phyloP scores from a whole-genome alignment of 2,113 vertebrate genomes.

The Saccopteryx bilineata region DNA sequence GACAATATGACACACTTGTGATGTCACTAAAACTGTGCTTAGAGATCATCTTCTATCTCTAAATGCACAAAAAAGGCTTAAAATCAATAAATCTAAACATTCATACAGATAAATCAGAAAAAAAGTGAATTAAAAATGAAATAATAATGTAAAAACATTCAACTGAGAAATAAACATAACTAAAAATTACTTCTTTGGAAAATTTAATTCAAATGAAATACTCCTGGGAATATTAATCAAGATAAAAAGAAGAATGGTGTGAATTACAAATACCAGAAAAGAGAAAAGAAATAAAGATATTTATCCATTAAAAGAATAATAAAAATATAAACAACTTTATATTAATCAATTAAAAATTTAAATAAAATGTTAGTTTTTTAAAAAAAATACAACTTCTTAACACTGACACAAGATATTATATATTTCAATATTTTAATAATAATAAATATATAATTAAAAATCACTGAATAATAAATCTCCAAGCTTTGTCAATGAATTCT shows the following conservation, averaged over 20 bases:
- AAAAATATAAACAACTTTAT: neutral
- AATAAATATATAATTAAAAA: slow-evolving; percentile 32
- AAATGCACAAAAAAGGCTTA: neutral
- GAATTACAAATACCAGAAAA: neutral
- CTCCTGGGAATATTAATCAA: neutral
- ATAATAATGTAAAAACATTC: neutral
- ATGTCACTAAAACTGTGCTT: neutral
- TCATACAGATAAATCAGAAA: neutral
- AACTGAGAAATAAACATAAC: neutral
- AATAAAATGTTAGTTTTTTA: neutral
- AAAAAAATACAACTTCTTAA: neutral
- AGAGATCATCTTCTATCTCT: neutral
- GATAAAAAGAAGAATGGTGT: neutral
- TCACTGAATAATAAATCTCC: neutral
- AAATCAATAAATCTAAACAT: neutral
- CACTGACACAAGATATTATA: neutral
- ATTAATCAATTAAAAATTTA: slow-evolving; percentile 1
- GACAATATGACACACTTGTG: neutral
- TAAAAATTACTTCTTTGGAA: neutral
- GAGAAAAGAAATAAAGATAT: neutral
- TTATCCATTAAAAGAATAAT: neutral
- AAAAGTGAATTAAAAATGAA: slow-evolving; percentile 2
- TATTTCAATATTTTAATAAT: neutral
- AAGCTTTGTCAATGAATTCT: slow-evolving; percentile 31
- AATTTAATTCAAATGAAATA: slow-evolving; percentile 10